These are phyloP conservation scores for Crambe crambe DNA, from an alignment of 37 sponge, comb jelly and placozoan species.

Conservation along the genomic window DNA sequence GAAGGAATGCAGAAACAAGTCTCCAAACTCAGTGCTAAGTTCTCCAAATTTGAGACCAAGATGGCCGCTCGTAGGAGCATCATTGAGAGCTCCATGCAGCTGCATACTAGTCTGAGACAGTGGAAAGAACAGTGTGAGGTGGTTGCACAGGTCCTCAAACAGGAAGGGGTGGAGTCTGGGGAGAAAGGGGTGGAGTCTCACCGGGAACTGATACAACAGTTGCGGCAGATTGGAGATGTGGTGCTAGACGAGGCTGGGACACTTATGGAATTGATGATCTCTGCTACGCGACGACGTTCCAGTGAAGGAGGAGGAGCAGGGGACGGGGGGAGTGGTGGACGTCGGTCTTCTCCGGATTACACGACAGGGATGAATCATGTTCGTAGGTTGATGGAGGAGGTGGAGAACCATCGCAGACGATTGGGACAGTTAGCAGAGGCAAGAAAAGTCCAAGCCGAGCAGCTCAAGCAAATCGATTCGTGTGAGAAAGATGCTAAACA, in stretches of 20 bases:
- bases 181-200: not conserved
- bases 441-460: slow-evolving; percentile 34
- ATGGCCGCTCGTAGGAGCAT: slow-evolving; percentile 40
- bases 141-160: slow-evolving; percentile 1
- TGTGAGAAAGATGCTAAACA: slow-evolving; percentile 75
- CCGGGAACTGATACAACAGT: slow-evolving; percentile 14
- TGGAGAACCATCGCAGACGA: slow-evolving; percentile 38
- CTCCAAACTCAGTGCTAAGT: slow-evolving; percentile 53
- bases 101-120: slow-evolving; percentile 29
- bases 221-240: slow-evolving; percentile 8
- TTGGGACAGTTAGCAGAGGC: slow-evolving; percentile 64
- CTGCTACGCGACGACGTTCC: not conserved
- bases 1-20: slow-evolving; percentile 48
- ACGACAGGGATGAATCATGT: slow-evolving; percentile 34
- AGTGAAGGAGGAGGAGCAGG: not conserved
- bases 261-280: slow-evolving; percentile 23
- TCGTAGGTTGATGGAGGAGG: slow-evolving; percentile 10
- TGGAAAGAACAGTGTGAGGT: slow-evolving; percentile 29
- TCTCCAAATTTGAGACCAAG: slow-evolving; percentile 38
- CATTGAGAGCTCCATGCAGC: slow-evolving; percentile 26
- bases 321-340: not conserved
- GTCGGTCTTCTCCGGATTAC: slow-evolving; percentile 21
- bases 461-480: slow-evolving; percentile 56
- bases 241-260: slow-evolving; percentile 3
- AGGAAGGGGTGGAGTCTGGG: not conserved